Evolutionary conservation across 2,113 vertebrate species (phyloP).

Genomic region (Thalassoma bifasciatum): DNA sequence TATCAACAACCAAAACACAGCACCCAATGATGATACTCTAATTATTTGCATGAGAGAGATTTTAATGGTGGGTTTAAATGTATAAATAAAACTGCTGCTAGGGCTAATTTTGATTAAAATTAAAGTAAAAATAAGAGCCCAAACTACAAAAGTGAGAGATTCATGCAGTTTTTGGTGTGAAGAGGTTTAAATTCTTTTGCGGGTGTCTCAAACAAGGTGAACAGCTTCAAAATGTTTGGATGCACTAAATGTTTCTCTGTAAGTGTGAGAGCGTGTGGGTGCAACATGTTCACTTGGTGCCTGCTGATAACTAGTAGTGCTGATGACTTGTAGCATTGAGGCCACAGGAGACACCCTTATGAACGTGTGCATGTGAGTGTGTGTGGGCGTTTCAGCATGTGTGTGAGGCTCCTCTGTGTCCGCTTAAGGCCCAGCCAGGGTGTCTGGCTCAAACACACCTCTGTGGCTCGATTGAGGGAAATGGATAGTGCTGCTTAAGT

Average conservation of each 20-base stretch:
- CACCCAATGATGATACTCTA: no score
- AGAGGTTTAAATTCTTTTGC: no score
- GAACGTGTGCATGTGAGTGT: constrained; percentile 16
- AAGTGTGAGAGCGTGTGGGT: neutral
- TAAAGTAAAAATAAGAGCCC: no score
- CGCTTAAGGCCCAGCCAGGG: constrained; percentile 78
- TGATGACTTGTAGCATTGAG: constrained; percentile 59
- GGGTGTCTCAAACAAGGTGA: no score
- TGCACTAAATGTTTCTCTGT: neutral
- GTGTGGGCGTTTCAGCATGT: constrained; percentile 24
- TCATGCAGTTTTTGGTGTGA: no score
- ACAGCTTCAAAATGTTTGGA: no score
- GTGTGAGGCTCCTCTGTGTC: constrained; percentile 74
- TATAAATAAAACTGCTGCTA: no score
- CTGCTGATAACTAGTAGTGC: constrained; percentile 63
- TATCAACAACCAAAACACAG: no score
- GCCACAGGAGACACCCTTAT: constrained; percentile 50
- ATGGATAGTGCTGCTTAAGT: constrained; percentile 86
- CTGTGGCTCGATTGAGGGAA: constrained; percentile 81
- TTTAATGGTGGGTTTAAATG: no score
- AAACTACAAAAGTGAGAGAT: no score
- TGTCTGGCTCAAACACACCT: constrained; percentile 84
- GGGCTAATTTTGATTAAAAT: no score
- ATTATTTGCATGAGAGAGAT: no score
- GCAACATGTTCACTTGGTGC: constrained; percentile 47